phyloP scores from a whole-genome alignment of 1,140 invertebrate species.

The Metopolophium dirhodum region DNA sequence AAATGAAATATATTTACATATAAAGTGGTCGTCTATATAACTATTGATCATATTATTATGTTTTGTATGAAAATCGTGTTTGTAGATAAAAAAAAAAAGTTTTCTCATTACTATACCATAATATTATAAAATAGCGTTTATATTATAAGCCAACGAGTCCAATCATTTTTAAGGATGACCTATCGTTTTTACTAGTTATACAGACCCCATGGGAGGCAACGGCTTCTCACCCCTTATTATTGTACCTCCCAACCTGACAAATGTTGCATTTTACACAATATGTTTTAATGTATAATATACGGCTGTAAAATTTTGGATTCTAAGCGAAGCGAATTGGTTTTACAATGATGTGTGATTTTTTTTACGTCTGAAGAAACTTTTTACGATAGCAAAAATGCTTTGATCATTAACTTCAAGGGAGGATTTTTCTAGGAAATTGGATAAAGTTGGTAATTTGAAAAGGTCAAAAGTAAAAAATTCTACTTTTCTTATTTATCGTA shows the following conservation, averaged over 20 bases:
- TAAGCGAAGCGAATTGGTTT: neutral
- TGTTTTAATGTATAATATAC: neutral
- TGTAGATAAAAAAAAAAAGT: neutral
- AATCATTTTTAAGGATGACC: neutral
- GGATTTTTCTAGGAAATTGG: no score
- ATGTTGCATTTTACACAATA: neutral
- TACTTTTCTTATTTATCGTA: no score
- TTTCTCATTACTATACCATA: neutral
- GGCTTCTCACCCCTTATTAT: neutral
- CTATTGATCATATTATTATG: neutral
- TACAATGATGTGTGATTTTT: neutral
- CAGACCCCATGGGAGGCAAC: neutral
- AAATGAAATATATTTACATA: neutral
- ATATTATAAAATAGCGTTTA: neutral
- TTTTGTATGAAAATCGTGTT: neutral
- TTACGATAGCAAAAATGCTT: neutral
- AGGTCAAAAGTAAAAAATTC: no score
- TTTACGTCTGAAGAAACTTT: neutral
- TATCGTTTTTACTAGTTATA: neutral
- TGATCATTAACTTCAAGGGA: no score
- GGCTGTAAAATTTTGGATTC: neutral
- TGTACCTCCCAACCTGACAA: neutral
- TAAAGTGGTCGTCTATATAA: neutral
- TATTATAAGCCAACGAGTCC: neutral
- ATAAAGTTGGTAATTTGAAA: no score